Conservation (phyloP, 2,888 invertebrate genomes). For the Chloroclystis v-ata region DNA sequence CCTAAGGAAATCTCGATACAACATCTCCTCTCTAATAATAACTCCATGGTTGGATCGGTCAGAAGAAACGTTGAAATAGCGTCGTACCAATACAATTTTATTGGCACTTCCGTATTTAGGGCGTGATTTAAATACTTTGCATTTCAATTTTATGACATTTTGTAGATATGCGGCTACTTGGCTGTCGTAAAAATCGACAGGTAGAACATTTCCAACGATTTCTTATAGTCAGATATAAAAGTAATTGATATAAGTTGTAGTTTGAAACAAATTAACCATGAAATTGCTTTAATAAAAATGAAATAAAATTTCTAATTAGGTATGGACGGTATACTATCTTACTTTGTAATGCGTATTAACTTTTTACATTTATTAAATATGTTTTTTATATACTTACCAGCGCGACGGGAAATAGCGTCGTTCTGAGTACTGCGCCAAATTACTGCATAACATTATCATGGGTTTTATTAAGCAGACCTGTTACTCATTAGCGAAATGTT, state of each 20-base stretch:
- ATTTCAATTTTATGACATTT: conserved; percentile 15
- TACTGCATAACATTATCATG: too few species aligned
- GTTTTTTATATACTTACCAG: too few species aligned
- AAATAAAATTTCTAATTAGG: neutral
- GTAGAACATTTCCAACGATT: neutral
- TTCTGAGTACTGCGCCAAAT: too few species aligned
- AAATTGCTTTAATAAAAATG: neutral
- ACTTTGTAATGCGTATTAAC: neutral
- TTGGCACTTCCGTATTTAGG: conserved; percentile 16
- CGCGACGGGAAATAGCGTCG: too few species aligned
- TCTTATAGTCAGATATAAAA: conserved; percentile 2
- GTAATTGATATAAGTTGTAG: conserved; percentile 4
- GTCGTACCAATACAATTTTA: conserved; percentile 24
- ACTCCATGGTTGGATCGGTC: conserved; percentile 15
- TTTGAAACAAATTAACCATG: conserved; percentile 4
- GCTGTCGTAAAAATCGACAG: conserved; percentile 5
- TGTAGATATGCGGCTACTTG: conserved; percentile 7
- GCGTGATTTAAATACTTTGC: conserved; percentile 24
- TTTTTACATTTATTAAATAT: neutral
- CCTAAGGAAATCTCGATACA: too few species aligned
- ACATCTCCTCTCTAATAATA: too few species aligned
- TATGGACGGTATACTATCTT: too few species aligned
- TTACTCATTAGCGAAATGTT: too few species aligned
- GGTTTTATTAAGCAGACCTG: too few species aligned
- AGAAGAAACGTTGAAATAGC: conserved; percentile 18